phyloP scores from a whole-genome alignment of 2,797 vertebrate genomes.

The Acanthurus leucopareius region DNA sequence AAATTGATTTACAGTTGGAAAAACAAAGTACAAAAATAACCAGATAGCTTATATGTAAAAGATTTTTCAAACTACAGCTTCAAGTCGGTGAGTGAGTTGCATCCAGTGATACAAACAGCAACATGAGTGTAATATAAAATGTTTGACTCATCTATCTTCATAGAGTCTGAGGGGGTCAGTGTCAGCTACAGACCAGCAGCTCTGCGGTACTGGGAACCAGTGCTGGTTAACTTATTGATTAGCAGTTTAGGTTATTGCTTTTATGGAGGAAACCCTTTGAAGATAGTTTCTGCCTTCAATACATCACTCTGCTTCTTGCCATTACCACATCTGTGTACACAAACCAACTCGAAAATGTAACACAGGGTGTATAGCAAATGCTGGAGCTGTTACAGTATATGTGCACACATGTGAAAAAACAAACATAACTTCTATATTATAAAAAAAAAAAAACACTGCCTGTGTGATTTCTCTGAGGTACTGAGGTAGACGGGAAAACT shows the following conservation, averaged over 20 bases:
- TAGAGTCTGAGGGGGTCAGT: not conserved
- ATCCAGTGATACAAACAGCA: not conserved
- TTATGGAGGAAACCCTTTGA: not conserved
- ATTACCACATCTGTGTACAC: not conserved
- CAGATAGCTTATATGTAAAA: not conserved
- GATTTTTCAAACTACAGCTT: not conserved
- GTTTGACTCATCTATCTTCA: not conserved
- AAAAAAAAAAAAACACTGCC: not conserved
- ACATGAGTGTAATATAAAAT: not conserved
- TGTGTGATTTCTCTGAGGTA: not conserved
- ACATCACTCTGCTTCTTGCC: not conserved
- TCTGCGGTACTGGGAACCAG: not conserved
- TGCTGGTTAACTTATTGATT: not conserved
- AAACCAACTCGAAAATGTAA: not conserved
- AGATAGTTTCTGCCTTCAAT: not conserved
- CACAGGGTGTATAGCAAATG: not conserved
- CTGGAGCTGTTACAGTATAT: not conserved
- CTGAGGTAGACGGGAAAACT: conserved; percentile 31
- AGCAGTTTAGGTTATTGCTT: not conserved
- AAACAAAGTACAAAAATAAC: conserved; percentile 1
- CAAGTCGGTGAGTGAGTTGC: not conserved
- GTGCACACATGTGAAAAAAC: not conserved
- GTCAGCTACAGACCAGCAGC: not conserved
- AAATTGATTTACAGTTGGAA: not conserved
- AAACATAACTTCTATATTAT: not conserved